Evolutionary conservation across 1,140 invertebrate genomes (phyloP).

Genomic region (Sitodiplosis mosellana): DNA sequence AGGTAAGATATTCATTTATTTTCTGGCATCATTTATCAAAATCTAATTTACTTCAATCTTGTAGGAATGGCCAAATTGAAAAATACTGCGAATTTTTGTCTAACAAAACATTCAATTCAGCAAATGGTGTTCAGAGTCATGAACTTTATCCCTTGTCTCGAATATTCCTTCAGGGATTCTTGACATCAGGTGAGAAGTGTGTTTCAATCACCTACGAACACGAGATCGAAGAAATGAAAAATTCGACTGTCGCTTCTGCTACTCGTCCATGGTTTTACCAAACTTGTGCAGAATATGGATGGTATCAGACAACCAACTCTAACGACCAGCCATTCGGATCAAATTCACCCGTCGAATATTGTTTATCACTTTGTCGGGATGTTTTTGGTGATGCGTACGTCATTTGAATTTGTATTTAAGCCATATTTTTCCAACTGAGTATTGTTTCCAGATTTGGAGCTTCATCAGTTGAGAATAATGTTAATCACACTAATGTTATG

Average conservation of each 20-base stretch:
- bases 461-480: conserved; percentile 26
- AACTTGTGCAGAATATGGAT: conserved; percentile 71
- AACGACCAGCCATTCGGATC: conserved; percentile 42
- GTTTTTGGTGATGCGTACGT: conserved; percentile 36
- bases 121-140: not conserved
- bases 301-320: conserved; percentile 51
- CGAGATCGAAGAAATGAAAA: not conserved
- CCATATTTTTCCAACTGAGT: not conserved
- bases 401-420: not conserved
- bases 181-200: not conserved
- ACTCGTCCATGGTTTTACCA: conserved; percentile 60
- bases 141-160: too few species aligned
- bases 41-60: too few species aligned
- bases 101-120: not conserved
- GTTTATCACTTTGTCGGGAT: conserved; percentile 41
- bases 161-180: too few species aligned
- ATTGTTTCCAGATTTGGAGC: conserved; percentile 27
- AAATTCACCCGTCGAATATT: conserved; percentile 34
- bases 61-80: too few species aligned
- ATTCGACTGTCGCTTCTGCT: conserved; percentile 18
- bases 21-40: too few species aligned
- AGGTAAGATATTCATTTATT: too few species aligned
- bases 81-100: too few species aligned
- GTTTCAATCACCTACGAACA: not conserved
- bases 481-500: conserved; percentile 35